These are phyloP conservation scores for Pteronotus mesoamericanus DNA, from an alignment of 2,797 vertebrate genomes.

Conservation along the genomic window DNA sequence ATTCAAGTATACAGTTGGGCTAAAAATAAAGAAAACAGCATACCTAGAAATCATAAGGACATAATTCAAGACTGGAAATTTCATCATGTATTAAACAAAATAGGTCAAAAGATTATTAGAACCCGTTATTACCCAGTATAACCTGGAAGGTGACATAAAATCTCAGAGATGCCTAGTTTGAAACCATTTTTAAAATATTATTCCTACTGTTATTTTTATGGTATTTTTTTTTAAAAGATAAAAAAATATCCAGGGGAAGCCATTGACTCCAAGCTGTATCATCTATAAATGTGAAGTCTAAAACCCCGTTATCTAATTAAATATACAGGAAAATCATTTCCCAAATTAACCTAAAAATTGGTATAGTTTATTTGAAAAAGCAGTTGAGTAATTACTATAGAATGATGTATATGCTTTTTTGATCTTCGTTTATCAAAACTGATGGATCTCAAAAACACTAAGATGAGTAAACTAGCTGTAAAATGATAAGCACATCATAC, in stretches of 20 bases:
- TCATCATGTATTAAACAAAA: not conserved
- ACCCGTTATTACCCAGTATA: not conserved
- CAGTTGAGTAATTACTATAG: not conserved
- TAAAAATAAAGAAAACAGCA: not conserved
- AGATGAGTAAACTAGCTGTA: not conserved
- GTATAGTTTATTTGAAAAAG: not conserved
- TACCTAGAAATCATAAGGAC: not conserved
- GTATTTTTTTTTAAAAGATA: not conserved
- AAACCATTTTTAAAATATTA: not conserved
- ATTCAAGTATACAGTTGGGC: not conserved
- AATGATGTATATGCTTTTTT: not conserved
- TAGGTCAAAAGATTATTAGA: not conserved
- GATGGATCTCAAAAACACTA: not conserved
- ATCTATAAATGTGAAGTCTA: not conserved
- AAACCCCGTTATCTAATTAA: not conserved
- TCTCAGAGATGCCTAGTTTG: not conserved
- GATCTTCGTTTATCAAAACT: not conserved
- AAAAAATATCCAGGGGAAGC: not conserved
- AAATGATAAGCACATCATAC: not conserved
- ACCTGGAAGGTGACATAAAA: not conserved
- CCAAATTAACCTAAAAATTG: not conserved
- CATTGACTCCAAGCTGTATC: not conserved
- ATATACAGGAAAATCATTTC: not conserved
- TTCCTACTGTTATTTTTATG: not conserved
- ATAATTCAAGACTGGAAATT: not conserved